Base-by-base conservation (phyloP, 1,140 invertebrate genomes). In the Bombus affinis region DNA sequence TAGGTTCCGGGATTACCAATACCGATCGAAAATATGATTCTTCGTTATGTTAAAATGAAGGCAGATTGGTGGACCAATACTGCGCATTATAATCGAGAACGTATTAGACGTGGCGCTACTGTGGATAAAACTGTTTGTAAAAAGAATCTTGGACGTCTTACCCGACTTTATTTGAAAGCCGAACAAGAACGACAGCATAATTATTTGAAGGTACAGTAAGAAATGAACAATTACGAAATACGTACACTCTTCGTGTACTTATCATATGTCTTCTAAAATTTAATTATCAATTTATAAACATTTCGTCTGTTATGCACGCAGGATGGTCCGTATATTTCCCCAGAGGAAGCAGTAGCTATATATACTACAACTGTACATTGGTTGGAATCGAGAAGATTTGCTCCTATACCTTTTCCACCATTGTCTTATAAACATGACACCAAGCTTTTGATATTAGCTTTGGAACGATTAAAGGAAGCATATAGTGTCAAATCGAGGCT, bases 11-110 rank as follows among this genome's bases (percentile, higher is more conserved):
- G 99, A 9, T 95, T 99, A 15, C 99, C 99, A 0, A 99, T 98
- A 72, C 99, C 99, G 0, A 99, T 99, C 92, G 99, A 99, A 95
- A 99, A 99, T 95, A 99, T 99, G 99, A 99, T 99, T 90, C 96
- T 99, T 35, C 97, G 99, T 68, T 99, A 99, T 95, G 99, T 99
- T 0, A 99, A 99, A 95, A 99, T 99, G 97, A 99, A 99, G 94
- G 99, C 99, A 1, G 99, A 99, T 95, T 99, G 99, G 99, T 99
- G 99, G 99, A 99, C 99, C 0, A 99, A 99, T 95, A 99, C 99
- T 1, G 99, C 99, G 3, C 99, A 99, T 95, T 99, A 99, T 94
- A 99, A 99, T 95, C 96, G 99, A 42, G 99, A 99, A 95, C 96
- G 99, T 90, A 99, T 99, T 68, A 96, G 98, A 3, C 96, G 98